Conservation (phyloP, 2,113 vertebrate genomes). For the Xiphias gladius region DNA sequence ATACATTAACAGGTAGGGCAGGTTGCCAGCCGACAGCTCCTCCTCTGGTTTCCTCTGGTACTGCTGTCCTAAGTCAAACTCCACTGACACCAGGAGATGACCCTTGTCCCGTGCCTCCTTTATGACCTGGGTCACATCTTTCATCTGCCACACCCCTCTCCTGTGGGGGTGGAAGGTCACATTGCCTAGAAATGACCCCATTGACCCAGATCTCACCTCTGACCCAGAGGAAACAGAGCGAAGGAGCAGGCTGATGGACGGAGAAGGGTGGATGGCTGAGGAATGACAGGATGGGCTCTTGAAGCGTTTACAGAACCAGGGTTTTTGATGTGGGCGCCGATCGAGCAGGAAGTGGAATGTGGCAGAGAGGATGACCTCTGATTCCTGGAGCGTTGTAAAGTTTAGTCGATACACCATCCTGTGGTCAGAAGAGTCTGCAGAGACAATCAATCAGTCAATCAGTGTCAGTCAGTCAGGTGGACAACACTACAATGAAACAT, state of each 20-base stretch:
- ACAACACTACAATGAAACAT: constrained; percentile 3
- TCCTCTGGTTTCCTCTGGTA: constrained; percentile 70
- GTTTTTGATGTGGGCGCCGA: constrained; percentile 77
- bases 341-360: constrained; percentile 91
- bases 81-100: constrained; percentile 85
- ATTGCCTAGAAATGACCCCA: constrained; percentile 83
- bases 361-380: constrained; percentile 91
- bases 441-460: constrained; percentile 55
- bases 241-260: constrained; percentile 85
- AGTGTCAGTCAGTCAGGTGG: constrained; percentile 50
- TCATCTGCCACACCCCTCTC: constrained; percentile 89
- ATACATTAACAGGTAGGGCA: constrained; percentile 91
- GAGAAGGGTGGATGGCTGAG: constrained; percentile 71
- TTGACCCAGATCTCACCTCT: constrained; percentile 69
- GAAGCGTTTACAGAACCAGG: constrained; percentile 87
- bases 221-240: constrained; percentile 78
- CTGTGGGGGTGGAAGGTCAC: constrained; percentile 85
- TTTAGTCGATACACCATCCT: constrained; percentile 88
- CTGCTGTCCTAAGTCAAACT: constrained; percentile 83
- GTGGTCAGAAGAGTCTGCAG: constrained; percentile 63
- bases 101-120: constrained; percentile 85
- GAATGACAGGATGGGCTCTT: constrained; percentile 87
- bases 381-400: constrained; percentile 91
- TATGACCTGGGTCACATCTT: constrained; percentile 90
- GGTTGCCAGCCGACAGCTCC: constrained; percentile 49